Evolutionary conservation across 2,797 vertebrate species (phyloP).

Genomic region (Tangara arthus): DNA sequence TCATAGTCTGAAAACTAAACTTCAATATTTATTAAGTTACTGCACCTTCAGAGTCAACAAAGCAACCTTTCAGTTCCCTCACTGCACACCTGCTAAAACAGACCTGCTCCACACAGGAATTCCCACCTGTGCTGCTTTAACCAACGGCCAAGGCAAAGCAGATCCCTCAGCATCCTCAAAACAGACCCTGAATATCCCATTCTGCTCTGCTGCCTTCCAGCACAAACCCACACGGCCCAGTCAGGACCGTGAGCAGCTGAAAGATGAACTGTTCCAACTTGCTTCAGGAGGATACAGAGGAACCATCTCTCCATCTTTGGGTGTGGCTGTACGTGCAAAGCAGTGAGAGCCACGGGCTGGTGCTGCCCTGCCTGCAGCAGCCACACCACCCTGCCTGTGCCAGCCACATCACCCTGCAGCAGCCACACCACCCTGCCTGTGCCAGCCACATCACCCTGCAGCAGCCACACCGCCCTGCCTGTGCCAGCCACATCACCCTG

Average conservation of each 20-base stretch:
- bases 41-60: background rate
- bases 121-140: background rate
- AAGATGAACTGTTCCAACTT: background rate
- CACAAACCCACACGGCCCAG: background rate
- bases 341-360: background rate
- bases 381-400: background rate
- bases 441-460: too few species aligned
- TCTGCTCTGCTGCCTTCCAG: background rate
- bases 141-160: background rate
- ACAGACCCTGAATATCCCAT: background rate
- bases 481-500: background rate
- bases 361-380: background rate
- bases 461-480: too few species aligned
- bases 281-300: background rate
- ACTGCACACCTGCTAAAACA: background rate
- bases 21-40: background rate
- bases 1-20: background rate
- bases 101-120: background rate
- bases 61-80: background rate
- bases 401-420: too few species aligned
- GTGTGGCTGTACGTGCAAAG: background rate
- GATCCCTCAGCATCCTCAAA: background rate
- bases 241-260: fast-evolving
- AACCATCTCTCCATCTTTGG: background rate
- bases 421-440: too few species aligned